Base-by-base conservation (phyloP, 2,888 invertebrate genomes). In the Parapristionchus giblindavisi region DNA sequence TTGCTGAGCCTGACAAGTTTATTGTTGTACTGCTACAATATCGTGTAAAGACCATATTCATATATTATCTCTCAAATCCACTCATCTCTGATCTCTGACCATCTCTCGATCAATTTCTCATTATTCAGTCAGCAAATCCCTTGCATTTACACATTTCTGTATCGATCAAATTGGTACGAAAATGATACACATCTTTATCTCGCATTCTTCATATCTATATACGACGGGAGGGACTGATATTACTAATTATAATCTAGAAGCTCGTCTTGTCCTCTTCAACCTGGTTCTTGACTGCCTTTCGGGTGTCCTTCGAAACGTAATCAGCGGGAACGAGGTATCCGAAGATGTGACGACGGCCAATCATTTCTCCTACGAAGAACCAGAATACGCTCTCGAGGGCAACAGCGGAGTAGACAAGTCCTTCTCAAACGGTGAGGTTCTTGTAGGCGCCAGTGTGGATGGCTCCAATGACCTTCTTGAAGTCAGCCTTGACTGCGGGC, bases 291-390 rank as follows among this genome's bases (percentile, higher is more conserved):
- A 81, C 84, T 65, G 74, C 27, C 78, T 80, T 79, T 32, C 66
- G 73, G 40, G 84, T 83, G 24, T 81, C 81, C 70, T 78, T 79
- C 51, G 83, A 83, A 29, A 83, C 82, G 78, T 76, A 83, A 68
- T 71, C 52, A 0, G 77, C 34, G 24, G 76, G 73, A n/a, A 89
- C 88, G 72, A 89, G 82, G 85, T 91, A 92, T 58, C 97, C 98
- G 81, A 95, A 92, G 87, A 96, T 82, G 89, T 93, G 92, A 84
- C 96, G 92, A 89, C 95, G 96, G 87, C 98, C 98, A 87, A 99
- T 96, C 89, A 94, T 93, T 91, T 99, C 98, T 84, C 98, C 98
- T 82, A 96, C 91, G 88, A 93, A 97, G 90, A 99, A 99, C 95
- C 97, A 97, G 90, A 94, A 94, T 70, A 92, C 88, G 48, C 99